Base-by-base conservation (phyloP, 2,797 vertebrate genomes). In the Acanthornis magna region DNA sequence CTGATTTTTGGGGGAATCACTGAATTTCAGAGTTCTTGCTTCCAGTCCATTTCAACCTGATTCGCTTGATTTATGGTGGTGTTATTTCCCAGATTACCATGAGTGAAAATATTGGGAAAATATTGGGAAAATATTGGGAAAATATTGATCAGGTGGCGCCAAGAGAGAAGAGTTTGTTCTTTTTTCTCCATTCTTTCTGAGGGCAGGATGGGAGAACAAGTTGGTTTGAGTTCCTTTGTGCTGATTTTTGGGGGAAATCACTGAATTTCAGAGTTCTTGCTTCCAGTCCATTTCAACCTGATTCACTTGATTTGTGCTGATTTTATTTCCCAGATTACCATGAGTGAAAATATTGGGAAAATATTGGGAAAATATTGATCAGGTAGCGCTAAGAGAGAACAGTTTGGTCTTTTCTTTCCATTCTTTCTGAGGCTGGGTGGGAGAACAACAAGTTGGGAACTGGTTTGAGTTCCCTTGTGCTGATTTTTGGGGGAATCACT, bases 301-400 rank as follows among this genome's bases (percentile, higher is more conserved):
- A 29, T 89, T 45, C 91, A 16, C 85, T n/a, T 0, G 23, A 50
- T 6, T 19, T 27, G 5, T 79, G 30, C 7, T n/a, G 19, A 13
- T 16, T 58, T 42, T 16, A 25, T 94, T 93, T 73, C 43, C 53
- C 95, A 99, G 99, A 99, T 97, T 99, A 98, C 97, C 98, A 15
- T 2, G 15, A 68, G 12, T 18, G 38, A 38, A 38, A 38, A 38
- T 38, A 38, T 38, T 38, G 38, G 38, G 38, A 38, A 38, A 38
- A 38, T 18, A 38, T 9, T 38, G 9, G 15, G n/a, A 7, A 11
- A 57, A 25, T 58, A 40, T 4, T 16, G 9, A 53, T 26, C 38
- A 36, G 57, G 32, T 13, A 11, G 20, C 25, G 10, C 10, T 38
- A 13, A 2, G 8, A 51, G 8, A 36, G 36, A 20, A 50, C 12